Conservation (phyloP, 2,888 invertebrate genomes). For the Perdita meconis region DNA sequence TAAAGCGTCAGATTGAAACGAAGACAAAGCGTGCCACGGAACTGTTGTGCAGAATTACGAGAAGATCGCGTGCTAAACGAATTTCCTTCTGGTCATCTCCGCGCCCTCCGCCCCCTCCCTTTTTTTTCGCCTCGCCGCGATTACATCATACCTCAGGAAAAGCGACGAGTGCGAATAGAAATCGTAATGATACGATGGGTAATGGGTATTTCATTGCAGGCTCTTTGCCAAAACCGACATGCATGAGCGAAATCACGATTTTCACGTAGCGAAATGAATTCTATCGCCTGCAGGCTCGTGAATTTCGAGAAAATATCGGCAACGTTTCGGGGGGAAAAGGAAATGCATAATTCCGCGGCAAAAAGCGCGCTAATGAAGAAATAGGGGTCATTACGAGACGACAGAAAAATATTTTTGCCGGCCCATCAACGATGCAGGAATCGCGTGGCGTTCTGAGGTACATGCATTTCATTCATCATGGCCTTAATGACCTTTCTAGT, state of each 20-base stretch:
- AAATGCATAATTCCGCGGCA: not conserved
- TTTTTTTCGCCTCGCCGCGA: conserved; percentile 7
- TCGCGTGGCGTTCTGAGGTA: conserved; percentile 30
- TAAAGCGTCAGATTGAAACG: conserved; percentile 66
- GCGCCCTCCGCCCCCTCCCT: conserved; percentile 38
- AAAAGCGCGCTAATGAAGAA: conserved; percentile 1
- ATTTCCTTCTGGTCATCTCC: conserved; percentile 66
- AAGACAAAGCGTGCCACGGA: conserved; percentile 69
- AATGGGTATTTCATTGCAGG: conserved; percentile 55
- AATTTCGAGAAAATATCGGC: conserved; percentile 1
- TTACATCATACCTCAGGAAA: conserved; percentile 18
- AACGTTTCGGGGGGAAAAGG: no score
- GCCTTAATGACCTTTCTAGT: conserved; percentile 41
- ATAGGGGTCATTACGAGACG: conserved; percentile 8
- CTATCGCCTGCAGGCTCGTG: not conserved
- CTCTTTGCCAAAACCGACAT: conserved; percentile 43
- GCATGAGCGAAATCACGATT: conserved; percentile 14
- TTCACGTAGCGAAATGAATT: conserved; percentile 33
- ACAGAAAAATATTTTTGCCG: conserved; percentile 45
- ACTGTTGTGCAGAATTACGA: conserved; percentile 80
- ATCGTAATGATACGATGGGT: conserved; percentile 55
- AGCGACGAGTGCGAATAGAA: conserved; percentile 13
- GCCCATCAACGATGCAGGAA: conserved; percentile 35
- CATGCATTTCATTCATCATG: conserved; percentile 42
- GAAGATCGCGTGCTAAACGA: conserved; percentile 83